These are phyloP conservation scores for Argyresthia albistria DNA, from an alignment of 2,888 invertebrate genomes.

Conservation along the genomic window DNA sequence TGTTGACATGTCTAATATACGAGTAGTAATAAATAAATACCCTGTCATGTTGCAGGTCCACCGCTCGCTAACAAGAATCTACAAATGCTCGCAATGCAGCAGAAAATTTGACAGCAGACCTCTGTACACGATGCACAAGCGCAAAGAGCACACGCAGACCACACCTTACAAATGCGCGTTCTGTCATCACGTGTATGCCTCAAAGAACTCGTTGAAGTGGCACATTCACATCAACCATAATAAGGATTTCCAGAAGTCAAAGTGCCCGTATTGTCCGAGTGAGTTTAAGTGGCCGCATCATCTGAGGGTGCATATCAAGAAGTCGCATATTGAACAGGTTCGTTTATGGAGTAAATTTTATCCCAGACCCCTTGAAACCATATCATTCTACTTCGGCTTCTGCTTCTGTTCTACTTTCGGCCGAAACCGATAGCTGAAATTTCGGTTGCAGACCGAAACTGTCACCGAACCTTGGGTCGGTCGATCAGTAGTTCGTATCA, in stretches of 20 bases:
- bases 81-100: background rate
- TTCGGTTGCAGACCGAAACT: no score
- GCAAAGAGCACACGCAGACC: background rate
- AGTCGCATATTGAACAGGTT: background rate
- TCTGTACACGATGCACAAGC: background rate
- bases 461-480: no score
- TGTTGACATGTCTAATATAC: no score
- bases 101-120: background rate
- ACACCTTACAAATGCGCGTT: background rate
- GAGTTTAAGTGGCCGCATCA: constrained; percentile 7
- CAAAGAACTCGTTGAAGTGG: background rate
- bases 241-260: constrained; percentile 1
- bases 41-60: background rate
- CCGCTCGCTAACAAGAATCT: background rate
- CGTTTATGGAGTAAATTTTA: no score
- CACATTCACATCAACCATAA: constrained; percentile 6
- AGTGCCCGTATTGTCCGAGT: constrained; percentile 2
- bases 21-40: background rate
- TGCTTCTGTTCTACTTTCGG: no score
- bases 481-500: no score
- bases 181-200: constrained; percentile 1
- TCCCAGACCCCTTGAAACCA: no score
- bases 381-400: no score
- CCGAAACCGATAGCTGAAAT: no score
- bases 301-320: constrained; percentile 3